Conservation (phyloP, 2,113 vertebrate genomes). For the Carassius auratus region DNA sequence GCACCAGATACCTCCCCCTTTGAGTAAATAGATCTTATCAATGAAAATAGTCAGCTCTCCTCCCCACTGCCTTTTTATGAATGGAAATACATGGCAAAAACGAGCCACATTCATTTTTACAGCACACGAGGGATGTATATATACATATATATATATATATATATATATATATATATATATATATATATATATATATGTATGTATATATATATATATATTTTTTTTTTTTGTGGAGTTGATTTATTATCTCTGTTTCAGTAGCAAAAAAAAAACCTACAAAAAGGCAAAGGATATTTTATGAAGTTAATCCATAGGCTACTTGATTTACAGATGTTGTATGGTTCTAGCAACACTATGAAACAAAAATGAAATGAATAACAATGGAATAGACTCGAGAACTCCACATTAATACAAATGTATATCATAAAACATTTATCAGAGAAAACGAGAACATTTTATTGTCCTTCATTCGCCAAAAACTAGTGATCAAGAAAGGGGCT, state of each 20-base stretch:
- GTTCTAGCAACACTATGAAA: not conserved
- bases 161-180: too few species aligned
- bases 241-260: not conserved
- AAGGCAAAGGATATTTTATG: not conserved
- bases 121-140: slow-evolving; percentile 10
- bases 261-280: not conserved
- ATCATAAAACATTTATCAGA: not conserved
- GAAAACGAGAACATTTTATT: not conserved
- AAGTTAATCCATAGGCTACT: not conserved
- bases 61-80: slow-evolving; percentile 55
- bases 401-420: not conserved
- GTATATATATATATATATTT: too few species aligned
- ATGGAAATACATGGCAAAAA: slow-evolving; percentile 61
- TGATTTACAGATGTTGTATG: not conserved
- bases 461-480: not conserved
- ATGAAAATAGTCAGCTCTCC: slow-evolving; percentile 55
- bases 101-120: slow-evolving; percentile 42
- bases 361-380: not conserved
- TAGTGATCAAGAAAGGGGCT: not conserved
- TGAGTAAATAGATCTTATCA: slow-evolving; percentile 66
- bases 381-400: not conserved
- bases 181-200: too few species aligned
- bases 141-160: too few species aligned
- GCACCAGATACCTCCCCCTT: slow-evolving; percentile 45
- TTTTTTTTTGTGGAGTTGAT: not conserved